Percentiles rank a stretch among this genome's conserved stretches.
These are phyloP conservation scores for Holothuria leucospilota DNA, from an alignment of 53 echinoderm and acorn worm species.

Conservation along the genomic window DNA sequence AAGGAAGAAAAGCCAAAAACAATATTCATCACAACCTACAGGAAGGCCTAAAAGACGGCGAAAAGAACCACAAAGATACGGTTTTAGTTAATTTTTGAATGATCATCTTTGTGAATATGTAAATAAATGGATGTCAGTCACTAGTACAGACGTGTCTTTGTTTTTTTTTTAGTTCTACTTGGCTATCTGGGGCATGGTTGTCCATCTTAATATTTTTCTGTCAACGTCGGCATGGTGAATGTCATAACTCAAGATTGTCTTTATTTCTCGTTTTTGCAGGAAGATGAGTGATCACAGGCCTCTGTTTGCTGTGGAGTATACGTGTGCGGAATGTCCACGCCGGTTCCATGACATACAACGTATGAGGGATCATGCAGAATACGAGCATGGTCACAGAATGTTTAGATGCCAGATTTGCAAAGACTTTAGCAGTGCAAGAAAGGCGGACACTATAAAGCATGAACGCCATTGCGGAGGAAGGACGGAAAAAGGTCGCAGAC, in stretches of 20 bases:
- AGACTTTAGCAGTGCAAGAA: not conserved
- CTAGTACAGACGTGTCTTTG: not conserved
- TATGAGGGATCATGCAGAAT: not conserved
- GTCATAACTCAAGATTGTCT: not conserved
- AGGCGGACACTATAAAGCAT: not conserved
- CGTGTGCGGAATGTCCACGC: not conserved
- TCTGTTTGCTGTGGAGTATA: constrained; percentile 9
- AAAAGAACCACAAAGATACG: too few relatives aligned
- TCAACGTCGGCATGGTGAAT: not conserved
- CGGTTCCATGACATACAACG: not conserved
- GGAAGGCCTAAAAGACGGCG: not conserved
- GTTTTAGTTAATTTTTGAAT: not conserved
- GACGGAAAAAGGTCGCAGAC: not conserved
- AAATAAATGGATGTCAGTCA: not conserved
- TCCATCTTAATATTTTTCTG: not conserved
- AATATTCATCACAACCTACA: too few relatives aligned
- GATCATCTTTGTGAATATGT: not conserved
- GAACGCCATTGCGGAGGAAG: not conserved
- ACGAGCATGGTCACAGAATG: not conserved
- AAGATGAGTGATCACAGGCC: not conserved
- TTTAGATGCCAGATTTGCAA: not conserved
- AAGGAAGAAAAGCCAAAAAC: too few relatives aligned
- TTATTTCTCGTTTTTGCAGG: not conserved
- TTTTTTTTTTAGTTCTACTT: not conserved
- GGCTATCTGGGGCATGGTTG: not conserved